Conservation (phyloP, 2,797 vertebrate species). For the Chromis chromis region DNA sequence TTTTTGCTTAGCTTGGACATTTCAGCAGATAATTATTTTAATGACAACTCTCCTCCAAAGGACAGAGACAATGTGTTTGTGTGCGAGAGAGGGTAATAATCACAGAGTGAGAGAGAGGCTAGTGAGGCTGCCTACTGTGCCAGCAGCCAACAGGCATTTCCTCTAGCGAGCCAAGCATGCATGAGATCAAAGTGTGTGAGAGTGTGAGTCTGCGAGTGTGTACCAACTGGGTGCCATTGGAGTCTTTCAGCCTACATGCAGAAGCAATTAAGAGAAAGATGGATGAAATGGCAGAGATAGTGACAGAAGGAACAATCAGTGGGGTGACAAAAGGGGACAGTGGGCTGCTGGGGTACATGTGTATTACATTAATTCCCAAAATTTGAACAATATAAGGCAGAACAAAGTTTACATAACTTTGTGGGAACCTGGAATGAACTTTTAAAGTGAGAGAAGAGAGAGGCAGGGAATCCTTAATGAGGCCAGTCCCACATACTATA, state of each 20-base stretch:
- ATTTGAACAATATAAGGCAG: conserved; percentile 14
- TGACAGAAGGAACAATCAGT: conserved; percentile 22
- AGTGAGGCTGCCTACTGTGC: conserved; percentile 70
- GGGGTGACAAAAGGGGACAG: conserved; percentile 23
- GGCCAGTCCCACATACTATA: conserved; percentile 18
- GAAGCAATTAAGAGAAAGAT: conserved; percentile 70
- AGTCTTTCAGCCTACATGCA: conserved; percentile 61
- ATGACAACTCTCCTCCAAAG: conserved; percentile 49
- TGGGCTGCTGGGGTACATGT: conserved; percentile 27
- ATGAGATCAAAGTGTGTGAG: conserved; percentile 73
- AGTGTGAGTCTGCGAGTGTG: conserved; percentile 43
- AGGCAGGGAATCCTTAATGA: conserved; percentile 14
- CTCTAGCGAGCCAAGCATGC: conserved; percentile 64
- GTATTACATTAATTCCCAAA: conserved; percentile 16
- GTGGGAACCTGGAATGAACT: not conserved
- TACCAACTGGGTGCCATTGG: conserved; percentile 40
- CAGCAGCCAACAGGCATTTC: conserved; percentile 74
- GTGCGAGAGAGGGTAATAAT: conserved; percentile 48
- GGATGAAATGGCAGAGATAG: conserved; percentile 43
- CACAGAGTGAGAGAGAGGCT: conserved; percentile 42
- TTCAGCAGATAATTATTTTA: conserved; percentile 65
- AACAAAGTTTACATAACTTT: conserved; percentile 37
- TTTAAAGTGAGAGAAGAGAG: conserved; percentile 1
- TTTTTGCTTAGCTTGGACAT: conserved; percentile 41
- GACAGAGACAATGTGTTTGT: conserved; percentile 58